Base-by-base conservation (phyloP, 2,888 invertebrate genomes). In the Melieria omissa region DNA sequence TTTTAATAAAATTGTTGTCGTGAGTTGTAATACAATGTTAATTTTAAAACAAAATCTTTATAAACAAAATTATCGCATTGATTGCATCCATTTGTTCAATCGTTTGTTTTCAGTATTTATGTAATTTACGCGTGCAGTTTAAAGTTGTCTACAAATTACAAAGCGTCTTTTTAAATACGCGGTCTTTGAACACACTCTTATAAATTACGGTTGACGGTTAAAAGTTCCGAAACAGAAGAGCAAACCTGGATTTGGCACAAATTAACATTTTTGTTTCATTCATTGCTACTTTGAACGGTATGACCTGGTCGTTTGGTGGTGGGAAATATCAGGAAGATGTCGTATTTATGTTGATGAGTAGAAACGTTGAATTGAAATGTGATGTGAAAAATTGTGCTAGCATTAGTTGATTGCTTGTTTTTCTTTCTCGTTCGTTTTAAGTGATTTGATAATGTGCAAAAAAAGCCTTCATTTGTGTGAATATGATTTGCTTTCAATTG, bases 151-250 rank as follows among this genome's bases (percentile, higher is more conserved):
- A 57, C 9, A 45, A 60, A 29, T 68, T 70, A 54, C 45, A 29
- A 16, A 52, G 64, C 60, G 58, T 65, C 61, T 71, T 70, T 71
- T 57, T 57, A 14, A 16, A 7, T 57, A 16, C n/a, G n/a, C 9
- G 9, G n/a, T 57, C 10, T 57, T 57, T 71, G 71, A 71, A 71
- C 71, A 71, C 71, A 71, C 71, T 71, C 47, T 63, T 61, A 42
- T 29, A 29, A 29, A 29, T 29, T 49, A 54, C 12, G 12, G 45
- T 61, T 52, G 9, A 52, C 6, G 52, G 14, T 52, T 52, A n/a
- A 5, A n/a, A 12, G 12, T 52, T n/a, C 12, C 52, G 52, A 52
- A 52, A 52, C 5, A 14, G 14, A 52, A 52, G 14, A 6, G 12
- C 10, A 14, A 52, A 52, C 52, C 14, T n/a, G 4, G 14, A 52